A percentile compares a stretch with the other conserved stretches of the same genome.
Evolutionary conservation across 1,140 invertebrate genomes (phyloP).

Genomic region (Pogonomyrmex barbatus): DNA sequence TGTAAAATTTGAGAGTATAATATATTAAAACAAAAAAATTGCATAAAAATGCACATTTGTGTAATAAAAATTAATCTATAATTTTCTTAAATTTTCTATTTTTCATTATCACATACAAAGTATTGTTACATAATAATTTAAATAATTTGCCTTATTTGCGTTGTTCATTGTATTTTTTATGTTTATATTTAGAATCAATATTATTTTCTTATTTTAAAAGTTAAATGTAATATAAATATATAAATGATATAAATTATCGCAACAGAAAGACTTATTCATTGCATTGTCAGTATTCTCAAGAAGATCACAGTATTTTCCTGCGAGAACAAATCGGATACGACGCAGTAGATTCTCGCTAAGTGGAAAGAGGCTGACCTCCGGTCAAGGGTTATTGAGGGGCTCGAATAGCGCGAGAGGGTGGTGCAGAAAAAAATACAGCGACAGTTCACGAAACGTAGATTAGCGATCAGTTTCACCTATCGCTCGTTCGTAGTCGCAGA

Average conservation of each 20-base stretch:
- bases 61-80: not conserved
- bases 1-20: not conserved
- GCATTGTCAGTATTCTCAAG: not conserved
- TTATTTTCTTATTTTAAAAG: not conserved
- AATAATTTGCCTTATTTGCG: not conserved
- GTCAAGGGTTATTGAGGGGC: slow-evolving; percentile 53
- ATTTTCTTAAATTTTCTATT: not conserved
- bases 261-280: slow-evolving; percentile 6
- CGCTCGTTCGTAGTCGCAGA: slow-evolving; percentile 16
- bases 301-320: slow-evolving; percentile 3
- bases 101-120: not conserved
- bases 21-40: not conserved
- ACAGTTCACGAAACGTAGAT: slow-evolving; percentile 72
- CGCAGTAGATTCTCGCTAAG: slow-evolving; percentile 30
- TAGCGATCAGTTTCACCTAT: slow-evolving; percentile 36
- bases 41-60: too few relatives aligned
- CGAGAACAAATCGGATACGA: slow-evolving; percentile 28
- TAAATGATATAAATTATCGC: not conserved
- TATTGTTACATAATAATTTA: not conserved
- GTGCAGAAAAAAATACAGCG: slow-evolving; percentile 68
- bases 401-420: slow-evolving; percentile 47
- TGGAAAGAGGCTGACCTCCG: slow-evolving; percentile 45
- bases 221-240: not conserved
- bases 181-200: not conserved
- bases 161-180: not conserved